Evolutionary conservation across 2,797 vertebrate species (phyloP).

Genomic region (Eulemur mongoz): DNA sequence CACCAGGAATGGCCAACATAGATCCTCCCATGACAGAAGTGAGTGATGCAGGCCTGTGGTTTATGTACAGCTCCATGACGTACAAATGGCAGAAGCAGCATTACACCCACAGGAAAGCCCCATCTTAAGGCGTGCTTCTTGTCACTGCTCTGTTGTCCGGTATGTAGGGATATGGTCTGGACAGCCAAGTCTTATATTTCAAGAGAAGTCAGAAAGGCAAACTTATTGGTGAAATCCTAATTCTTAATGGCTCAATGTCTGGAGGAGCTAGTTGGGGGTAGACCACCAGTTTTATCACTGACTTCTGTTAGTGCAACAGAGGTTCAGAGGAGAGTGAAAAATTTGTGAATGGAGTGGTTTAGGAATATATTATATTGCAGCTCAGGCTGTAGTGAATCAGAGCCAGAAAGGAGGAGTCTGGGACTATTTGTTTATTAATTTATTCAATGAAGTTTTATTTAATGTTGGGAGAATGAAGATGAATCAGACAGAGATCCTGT

Average conservation of each 20-base stretch:
- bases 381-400: neutral
- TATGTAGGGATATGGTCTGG: neutral
- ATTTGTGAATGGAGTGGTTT: neutral
- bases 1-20: neutral
- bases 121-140: neutral
- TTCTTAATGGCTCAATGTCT: neutral
- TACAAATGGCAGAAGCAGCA: neutral
- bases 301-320: neutral
- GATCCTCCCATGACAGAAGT: neutral
- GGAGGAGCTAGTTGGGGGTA: neutral
- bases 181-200: neutral
- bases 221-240: neutral
- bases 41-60: neutral
- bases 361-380: neutral
- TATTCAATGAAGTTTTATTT: conserved; percentile 19
- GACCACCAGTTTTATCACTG: neutral
- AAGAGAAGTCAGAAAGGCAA: neutral
- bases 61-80: neutral
- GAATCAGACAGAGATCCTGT: neutral
- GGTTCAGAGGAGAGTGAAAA: neutral
- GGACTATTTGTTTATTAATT: neutral
- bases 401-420: neutral
- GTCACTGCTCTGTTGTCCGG: neutral
- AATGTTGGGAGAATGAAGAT: neutral
- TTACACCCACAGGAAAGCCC: neutral